These are phyloP conservation scores for Hemistola chrysoprasaria DNA, from an alignment of 2,888 invertebrate genomes.

Conservation along the genomic window DNA sequence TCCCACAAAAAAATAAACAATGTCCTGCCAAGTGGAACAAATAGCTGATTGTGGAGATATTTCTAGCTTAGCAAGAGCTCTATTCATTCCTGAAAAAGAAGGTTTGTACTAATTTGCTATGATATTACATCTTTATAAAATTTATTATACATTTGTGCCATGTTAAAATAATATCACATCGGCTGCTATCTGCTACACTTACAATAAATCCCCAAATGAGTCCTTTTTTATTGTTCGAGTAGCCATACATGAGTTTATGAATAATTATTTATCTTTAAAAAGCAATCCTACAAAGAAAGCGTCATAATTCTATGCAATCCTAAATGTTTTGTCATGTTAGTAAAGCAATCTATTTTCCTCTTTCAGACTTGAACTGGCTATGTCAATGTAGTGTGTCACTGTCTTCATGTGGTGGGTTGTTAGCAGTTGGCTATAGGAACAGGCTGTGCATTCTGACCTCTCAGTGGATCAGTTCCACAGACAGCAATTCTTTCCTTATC, in stretches of 20 bases:
- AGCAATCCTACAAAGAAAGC: no score
- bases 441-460: conserved; percentile 67
- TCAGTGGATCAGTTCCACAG: conserved; percentile 73
- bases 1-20: conserved; percentile 18
- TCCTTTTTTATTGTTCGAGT: no score
- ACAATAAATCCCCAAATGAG: no score
- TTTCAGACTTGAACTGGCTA: conserved; percentile 71
- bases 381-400: conserved; percentile 67
- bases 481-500: conserved; percentile 67
- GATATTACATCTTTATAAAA: no score
- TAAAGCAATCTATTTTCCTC: background rate
- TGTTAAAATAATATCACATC: no score
- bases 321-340: no score
- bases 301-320: no score
- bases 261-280: no score
- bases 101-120: no score
- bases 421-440: conserved; percentile 63
- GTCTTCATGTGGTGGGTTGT: conserved; percentile 69
- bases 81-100: conserved; percentile 79
- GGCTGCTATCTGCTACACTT: no score
- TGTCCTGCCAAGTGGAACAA: conserved; percentile 83
- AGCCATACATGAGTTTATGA: no score
- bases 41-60: conserved; percentile 84
- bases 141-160: no score
- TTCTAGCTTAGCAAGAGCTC: conserved; percentile 79